phyloP scores from a whole-genome alignment of 37 sponge, comb jelly and placozoan genomes.

The Beroe forskalii region DNA sequence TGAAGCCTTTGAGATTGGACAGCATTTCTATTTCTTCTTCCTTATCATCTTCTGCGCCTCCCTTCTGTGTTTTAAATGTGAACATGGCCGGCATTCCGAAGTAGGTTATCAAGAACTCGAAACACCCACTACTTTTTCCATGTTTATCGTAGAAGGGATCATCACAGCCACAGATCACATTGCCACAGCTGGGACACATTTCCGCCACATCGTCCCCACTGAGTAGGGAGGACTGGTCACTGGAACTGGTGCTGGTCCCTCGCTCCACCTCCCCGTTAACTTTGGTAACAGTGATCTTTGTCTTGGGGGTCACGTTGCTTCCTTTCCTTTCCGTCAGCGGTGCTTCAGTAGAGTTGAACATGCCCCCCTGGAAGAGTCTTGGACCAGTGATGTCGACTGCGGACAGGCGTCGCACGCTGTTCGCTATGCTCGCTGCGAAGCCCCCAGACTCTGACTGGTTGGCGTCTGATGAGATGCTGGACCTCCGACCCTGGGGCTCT shows the following conservation, averaged over 20 bases:
- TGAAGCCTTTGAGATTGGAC: background rate
- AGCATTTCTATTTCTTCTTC: background rate
- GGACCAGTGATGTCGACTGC: background rate
- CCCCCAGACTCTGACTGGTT: background rate
- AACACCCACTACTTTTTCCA: background rate
- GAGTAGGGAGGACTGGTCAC: background rate
- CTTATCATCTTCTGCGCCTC: background rate
- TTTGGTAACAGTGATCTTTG: background rate
- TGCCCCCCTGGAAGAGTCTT: background rate
- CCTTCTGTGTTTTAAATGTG: background rate
- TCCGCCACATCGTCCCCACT: background rate
- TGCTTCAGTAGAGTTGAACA: background rate
- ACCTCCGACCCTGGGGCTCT: background rate
- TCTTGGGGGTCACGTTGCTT: background rate
- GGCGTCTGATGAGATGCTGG: background rate
- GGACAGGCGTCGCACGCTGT: background rate
- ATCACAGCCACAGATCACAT: background rate
- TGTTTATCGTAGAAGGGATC: background rate
- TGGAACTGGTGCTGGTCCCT: background rate
- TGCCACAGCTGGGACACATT: background rate
- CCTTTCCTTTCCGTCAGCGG: background rate
- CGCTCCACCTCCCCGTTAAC: background rate
- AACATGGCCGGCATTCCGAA: background rate
- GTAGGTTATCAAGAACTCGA: background rate
- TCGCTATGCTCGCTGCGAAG: background rate